Evolutionary conservation across 2,797 vertebrate genomes (phyloP).

Genomic region (Scyliorhinus canicula): DNA sequence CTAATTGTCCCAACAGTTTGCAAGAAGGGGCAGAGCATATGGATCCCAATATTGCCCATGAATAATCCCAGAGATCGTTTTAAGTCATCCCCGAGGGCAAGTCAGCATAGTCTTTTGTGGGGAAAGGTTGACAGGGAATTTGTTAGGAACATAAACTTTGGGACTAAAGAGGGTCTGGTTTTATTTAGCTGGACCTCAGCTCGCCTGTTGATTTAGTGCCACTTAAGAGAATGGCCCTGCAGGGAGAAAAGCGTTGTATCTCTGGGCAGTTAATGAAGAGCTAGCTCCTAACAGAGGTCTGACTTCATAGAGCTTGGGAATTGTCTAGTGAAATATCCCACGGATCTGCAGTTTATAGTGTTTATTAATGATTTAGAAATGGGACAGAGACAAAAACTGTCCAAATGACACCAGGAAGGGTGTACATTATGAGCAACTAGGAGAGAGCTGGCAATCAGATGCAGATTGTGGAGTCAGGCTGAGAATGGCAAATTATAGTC

Average conservation of each 20-base stretch:
- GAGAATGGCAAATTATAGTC: neutral
- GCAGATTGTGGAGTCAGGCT: neutral
- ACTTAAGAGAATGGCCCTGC: neutral
- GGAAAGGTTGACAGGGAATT: neutral
- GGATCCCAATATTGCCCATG: no score
- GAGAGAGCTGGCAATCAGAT: neutral
- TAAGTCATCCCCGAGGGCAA: no score
- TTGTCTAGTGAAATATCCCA: neutral
- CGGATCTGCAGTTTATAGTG: no score
- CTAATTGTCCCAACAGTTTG: no score
- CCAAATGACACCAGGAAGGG: neutral
- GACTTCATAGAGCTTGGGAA: neutral
- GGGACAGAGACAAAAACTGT: no score
- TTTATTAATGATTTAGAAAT: no score
- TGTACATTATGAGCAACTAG: neutral
- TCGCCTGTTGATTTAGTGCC: neutral
- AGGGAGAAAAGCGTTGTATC: neutral
- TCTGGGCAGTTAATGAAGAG: neutral
- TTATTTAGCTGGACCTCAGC: neutral
- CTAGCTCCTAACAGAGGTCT: neutral
- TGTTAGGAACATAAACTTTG: neutral
- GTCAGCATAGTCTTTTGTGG: no score
- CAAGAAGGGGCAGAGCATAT: no score
- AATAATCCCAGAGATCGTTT: no score
- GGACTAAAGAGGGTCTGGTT: neutral